Conservation (phyloP, 1,140 invertebrate genomes). For the Leucophenga varia region DNA sequence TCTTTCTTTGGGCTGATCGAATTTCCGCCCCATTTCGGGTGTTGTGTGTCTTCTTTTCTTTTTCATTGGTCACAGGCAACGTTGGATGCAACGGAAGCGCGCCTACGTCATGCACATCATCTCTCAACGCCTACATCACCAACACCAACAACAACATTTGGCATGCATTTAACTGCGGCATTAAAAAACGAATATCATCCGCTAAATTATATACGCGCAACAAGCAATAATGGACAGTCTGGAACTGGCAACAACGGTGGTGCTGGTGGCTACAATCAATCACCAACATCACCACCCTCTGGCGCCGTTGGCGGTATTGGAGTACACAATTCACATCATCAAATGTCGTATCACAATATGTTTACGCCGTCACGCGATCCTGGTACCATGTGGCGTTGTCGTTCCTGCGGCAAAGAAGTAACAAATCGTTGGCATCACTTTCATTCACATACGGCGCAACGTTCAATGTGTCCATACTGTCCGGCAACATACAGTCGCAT, state of each 20-base stretch:
- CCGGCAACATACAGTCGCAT: conserved; percentile 82
- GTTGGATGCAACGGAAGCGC: too few species aligned
- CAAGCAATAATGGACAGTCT: conserved; percentile 33
- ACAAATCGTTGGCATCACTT: conserved; percentile 85
- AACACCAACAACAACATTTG: conserved; percentile 40
- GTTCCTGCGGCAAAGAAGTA: conserved; percentile 79
- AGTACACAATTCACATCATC: conserved; percentile 55
- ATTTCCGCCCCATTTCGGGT: conserved; percentile 54
- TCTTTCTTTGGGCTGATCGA: conserved; percentile 57
- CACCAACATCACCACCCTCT: conserved; percentile 14
- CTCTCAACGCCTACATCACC: conserved; percentile 51
- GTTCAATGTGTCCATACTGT: conserved; percentile 80
- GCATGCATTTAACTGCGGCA: conserved; percentile 46
- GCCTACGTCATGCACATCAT: too few species aligned
- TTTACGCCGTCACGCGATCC: conserved; percentile 70
- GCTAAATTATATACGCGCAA: conserved; percentile 42
- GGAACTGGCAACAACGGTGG: conserved; percentile 26
- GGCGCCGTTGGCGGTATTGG: conserved; percentile 4
- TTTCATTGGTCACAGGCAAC: conserved; percentile 54
- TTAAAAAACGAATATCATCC: conserved; percentile 47
- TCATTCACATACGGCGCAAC: conserved; percentile 76
- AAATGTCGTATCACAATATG: conserved; percentile 78
- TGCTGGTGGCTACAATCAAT: conserved; percentile 14
- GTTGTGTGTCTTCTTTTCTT: conserved; percentile 56
- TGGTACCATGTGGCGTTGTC: conserved; percentile 73